A percentile compares a stretch with the other conserved stretches of the same genome.
Evolutionary conservation across 2,113 vertebrate species (phyloP).

Genomic region (Bambusicola thoracicus): DNA sequence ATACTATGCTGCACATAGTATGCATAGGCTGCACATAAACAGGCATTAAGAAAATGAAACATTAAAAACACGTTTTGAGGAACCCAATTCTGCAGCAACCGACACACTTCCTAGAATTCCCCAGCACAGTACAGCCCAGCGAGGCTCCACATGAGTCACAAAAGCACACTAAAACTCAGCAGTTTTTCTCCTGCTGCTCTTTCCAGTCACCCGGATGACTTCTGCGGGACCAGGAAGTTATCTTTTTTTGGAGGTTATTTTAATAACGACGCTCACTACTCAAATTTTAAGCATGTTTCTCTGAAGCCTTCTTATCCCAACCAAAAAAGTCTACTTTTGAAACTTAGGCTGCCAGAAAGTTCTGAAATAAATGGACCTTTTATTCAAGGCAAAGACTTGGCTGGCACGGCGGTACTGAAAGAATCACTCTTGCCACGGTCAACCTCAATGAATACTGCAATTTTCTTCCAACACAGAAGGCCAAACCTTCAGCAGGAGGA

Average conservation of each 20-base stretch:
- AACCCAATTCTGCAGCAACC: constrained; percentile 9
- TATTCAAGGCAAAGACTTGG: not conserved
- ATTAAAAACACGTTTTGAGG: not conserved
- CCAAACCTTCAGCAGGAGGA: not conserved
- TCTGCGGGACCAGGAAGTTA: not conserved
- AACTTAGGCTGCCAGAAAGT: not conserved
- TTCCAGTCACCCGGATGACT: not conserved
- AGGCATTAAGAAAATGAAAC: constrained; percentile 21
- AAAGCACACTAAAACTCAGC: not conserved
- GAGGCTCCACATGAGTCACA: not conserved
- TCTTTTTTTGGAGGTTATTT: not conserved
- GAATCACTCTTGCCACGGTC: not conserved
- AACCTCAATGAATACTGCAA: not conserved
- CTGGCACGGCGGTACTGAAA: not conserved
- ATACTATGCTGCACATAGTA: no score
- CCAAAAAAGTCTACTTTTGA: not conserved
- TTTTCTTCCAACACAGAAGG: not conserved
- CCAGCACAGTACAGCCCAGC: constrained; percentile 1
- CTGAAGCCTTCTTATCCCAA: not conserved
- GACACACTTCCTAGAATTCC: constrained; percentile 39
- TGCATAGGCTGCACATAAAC: constrained; percentile 32
- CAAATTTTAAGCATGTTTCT: not conserved
- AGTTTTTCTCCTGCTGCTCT: not conserved
- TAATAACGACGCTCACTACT: not conserved
- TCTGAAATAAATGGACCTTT: not conserved